phyloP scores from a whole-genome alignment of 2,888 invertebrate genomes.

The Cerceris ruficornis region DNA sequence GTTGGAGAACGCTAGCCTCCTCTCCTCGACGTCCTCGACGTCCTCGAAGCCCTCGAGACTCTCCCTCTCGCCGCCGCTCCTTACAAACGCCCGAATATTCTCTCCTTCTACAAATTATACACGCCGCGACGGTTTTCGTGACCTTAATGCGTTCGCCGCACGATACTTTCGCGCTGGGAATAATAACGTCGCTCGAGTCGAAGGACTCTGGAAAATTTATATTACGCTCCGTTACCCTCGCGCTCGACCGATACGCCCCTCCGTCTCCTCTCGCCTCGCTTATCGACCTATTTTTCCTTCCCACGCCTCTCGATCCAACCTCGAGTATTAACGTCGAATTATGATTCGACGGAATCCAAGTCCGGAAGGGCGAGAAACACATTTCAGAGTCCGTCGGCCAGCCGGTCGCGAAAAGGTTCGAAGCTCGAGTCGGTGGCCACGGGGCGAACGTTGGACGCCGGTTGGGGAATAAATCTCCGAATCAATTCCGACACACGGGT shows the following conservation, averaged over 20 bases:
- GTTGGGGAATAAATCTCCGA: constrained; percentile 70
- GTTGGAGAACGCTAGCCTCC: constrained; percentile 34
- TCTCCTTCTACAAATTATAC: constrained; percentile 29
- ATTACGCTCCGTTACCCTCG: constrained; percentile 12
- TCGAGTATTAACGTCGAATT: not conserved
- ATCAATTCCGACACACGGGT: constrained; percentile 66
- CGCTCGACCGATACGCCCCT: not conserved
- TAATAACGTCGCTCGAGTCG: constrained; percentile 16
- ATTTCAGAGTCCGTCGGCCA: too few relatives aligned
- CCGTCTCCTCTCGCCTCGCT: too few relatives aligned
- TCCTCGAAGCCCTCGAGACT: not conserved
- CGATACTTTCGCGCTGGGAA: constrained; percentile 1
- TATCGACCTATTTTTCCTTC: too few relatives aligned
- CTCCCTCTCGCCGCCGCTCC: not conserved
- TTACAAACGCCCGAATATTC: not conserved
- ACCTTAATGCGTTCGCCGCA: constrained; percentile 38
- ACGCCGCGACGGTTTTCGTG: constrained; percentile 13
- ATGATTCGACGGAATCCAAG: not conserved
- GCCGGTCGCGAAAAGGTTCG: not conserved
- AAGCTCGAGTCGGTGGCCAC: constrained; percentile 3
- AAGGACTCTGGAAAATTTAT: not conserved
- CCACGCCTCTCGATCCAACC: too few relatives aligned
- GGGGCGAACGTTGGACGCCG: constrained; percentile 20
- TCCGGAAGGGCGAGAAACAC: too few relatives aligned
- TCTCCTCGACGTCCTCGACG: not conserved